These are phyloP conservation scores for Tragelaphus buxtoni DNA, from an alignment of 2,113 vertebrate species.

Conservation along the genomic window DNA sequence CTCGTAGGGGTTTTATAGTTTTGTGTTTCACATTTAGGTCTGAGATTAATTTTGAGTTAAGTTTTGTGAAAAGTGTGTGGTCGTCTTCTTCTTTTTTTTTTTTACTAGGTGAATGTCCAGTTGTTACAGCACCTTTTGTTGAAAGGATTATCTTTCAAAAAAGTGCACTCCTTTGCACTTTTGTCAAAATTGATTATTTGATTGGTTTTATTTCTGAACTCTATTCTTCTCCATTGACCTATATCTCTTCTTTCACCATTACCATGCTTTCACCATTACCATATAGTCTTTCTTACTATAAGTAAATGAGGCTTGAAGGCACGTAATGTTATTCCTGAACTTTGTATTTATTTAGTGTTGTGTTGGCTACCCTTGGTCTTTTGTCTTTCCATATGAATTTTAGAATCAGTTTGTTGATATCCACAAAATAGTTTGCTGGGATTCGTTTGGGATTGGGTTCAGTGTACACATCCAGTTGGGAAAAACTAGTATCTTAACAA, in stretches of 20 bases:
- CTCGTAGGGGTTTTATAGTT: not conserved
- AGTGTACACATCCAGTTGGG: not conserved
- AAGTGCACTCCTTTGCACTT: not conserved
- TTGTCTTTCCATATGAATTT: not conserved
- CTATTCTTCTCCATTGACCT: not conserved
- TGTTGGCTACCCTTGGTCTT: not conserved
- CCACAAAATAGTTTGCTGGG: not conserved
- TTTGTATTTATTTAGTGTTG: not conserved
- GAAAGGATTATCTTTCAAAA: not conserved
- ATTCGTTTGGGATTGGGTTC: not conserved
- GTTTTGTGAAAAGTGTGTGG: not conserved
- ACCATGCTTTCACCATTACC: not conserved
- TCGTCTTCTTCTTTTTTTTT: not conserved
- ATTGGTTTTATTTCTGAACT: not conserved
- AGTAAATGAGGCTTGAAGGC: not conserved
- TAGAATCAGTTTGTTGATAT: not conserved
- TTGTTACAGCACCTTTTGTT: not conserved
- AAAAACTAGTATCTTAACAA: not conserved
- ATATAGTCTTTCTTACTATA: not conserved
- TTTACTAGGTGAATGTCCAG: not conserved
- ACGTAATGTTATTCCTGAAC: not conserved
- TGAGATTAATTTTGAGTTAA: not conserved
- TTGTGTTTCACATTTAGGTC: not conserved
- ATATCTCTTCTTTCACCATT: not conserved
- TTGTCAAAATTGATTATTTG: not conserved